Percentiles rank a stretch among this genome's conserved stretches.
Evolutionary conservation across 2,797 vertebrate species (phyloP).

Genomic region (Acomys russatus): DNA sequence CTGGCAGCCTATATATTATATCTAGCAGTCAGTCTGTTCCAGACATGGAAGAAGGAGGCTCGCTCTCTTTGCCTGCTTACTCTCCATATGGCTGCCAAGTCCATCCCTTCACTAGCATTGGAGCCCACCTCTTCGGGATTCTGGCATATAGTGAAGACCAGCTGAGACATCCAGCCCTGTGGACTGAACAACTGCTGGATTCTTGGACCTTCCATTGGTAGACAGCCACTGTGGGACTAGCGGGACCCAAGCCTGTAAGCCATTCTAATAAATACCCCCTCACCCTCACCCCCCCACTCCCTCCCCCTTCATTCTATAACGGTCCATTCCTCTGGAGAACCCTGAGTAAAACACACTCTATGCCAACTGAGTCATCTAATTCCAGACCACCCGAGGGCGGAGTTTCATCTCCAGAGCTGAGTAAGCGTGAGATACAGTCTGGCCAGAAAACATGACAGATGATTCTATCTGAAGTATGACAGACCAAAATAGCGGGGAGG

Average conservation of each 20-base stretch:
- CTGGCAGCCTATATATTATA: neutral
- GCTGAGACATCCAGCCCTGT: neutral
- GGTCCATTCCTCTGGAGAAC: neutral
- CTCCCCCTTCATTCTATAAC: neutral
- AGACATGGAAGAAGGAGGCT: neutral
- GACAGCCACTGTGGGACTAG: neutral
- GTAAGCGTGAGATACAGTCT: neutral
- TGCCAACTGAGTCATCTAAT: neutral
- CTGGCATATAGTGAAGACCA: neutral
- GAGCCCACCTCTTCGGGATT: neutral
- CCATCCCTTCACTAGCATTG: neutral
- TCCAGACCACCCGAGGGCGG: neutral
- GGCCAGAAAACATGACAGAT: neutral
- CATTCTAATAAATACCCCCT: neutral
- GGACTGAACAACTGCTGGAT: neutral
- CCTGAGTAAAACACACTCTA: neutral
- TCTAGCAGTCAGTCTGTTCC: neutral
- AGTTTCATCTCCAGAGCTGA: constrained; percentile 6
- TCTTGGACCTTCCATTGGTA: neutral
- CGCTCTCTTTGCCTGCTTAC: neutral
- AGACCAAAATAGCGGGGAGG: neutral
- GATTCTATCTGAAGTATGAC: neutral
- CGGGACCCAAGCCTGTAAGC: neutral
- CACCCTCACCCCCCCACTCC: neutral
- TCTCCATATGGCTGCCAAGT: neutral